A percentile compares a stretch with the other conserved stretches of the same genome.
These are phyloP conservation scores for Pediacus dermestoides DNA, from an alignment of 2,888 invertebrate species.

Conservation along the genomic window DNA sequence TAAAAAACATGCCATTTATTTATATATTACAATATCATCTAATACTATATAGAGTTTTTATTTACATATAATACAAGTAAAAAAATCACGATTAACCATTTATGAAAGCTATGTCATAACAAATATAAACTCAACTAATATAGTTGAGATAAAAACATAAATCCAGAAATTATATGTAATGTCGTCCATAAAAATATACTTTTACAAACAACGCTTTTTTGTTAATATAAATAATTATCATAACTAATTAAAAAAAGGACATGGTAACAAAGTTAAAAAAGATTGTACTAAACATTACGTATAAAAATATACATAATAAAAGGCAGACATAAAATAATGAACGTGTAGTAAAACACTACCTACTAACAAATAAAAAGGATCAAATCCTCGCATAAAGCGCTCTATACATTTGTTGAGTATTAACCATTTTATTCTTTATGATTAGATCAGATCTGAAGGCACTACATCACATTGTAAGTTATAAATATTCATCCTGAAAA, in stretches of 20 bases:
- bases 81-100: slow-evolving; percentile 40
- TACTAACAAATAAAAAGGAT: slow-evolving; percentile 18
- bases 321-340: slow-evolving; percentile 27
- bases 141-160: slow-evolving; percentile 31
- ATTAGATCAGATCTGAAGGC: slow-evolving; percentile 45
- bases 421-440: slow-evolving; percentile 27
- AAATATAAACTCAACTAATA: slow-evolving; percentile 40
- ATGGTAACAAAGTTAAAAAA: slow-evolving; percentile 48
- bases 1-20: slow-evolving; percentile 43
- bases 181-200: slow-evolving; percentile 13
- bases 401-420: slow-evolving; percentile 34
- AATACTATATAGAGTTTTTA: slow-evolving; percentile 30
- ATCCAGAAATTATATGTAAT: slow-evolving; percentile 11
- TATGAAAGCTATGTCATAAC: slow-evolving; percentile 19
- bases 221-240: slow-evolving; percentile 24
- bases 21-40: slow-evolving; percentile 36
- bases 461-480: slow-evolving; percentile 41
- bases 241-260: slow-evolving; percentile 32
- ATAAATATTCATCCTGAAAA: slow-evolving; percentile 12
- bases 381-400: slow-evolving; percentile 20
- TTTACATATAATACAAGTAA: slow-evolving; percentile 48
- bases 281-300: slow-evolving; percentile 41
- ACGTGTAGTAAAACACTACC: slow-evolving; percentile 33
- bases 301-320: slow-evolving; percentile 28
- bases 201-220: slow-evolving; percentile 22